Conservation (phyloP, 2,888 invertebrate genomes). For the Hemistola chrysoprasaria region DNA sequence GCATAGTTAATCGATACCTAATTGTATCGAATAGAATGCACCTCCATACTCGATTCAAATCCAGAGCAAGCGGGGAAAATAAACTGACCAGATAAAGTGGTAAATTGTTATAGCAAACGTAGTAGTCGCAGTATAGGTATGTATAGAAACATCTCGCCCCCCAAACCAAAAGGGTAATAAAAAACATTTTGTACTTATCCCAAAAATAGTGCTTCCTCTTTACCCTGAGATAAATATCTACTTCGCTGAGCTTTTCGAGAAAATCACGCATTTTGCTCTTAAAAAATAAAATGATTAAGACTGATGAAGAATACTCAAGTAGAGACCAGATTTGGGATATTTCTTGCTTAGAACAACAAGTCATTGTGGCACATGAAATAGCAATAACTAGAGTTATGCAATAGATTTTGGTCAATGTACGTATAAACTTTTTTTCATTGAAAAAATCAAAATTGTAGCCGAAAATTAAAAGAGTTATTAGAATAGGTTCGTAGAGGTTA, state of each 20-base stretch:
- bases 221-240: slow-evolving; percentile 55
- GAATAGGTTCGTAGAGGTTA: slow-evolving; percentile 43
- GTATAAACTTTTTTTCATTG: slow-evolving; percentile 34
- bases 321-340: slow-evolving; percentile 54
- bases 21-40: slow-evolving; percentile 57
- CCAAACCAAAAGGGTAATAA: slow-evolving; percentile 44
- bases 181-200: slow-evolving; percentile 38
- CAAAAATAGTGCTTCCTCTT: slow-evolving; percentile 40
- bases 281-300: slow-evolving; percentile 43
- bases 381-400: slow-evolving; percentile 41
- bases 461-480: slow-evolving; percentile 49
- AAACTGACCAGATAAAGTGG: slow-evolving; percentile 44
- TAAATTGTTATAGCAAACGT: slow-evolving; percentile 41
- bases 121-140: slow-evolving; percentile 41
- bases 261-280: slow-evolving; percentile 46
- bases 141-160: slow-evolving; percentile 47
- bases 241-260: slow-evolving; percentile 39
- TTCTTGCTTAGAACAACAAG: slow-evolving; percentile 43
- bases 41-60: slow-evolving; percentile 65
- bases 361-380: slow-evolving; percentile 39
- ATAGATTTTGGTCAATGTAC: slow-evolving; percentile 40
- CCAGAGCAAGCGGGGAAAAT: slow-evolving; percentile 55
- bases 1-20: slow-evolving; percentile 53
- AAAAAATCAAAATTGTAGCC: slow-evolving; percentile 60
- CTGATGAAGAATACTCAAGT: slow-evolving; percentile 52